Conservation (phyloP, 2,797 vertebrate genomes). For the Masticophis lateralis region DNA sequence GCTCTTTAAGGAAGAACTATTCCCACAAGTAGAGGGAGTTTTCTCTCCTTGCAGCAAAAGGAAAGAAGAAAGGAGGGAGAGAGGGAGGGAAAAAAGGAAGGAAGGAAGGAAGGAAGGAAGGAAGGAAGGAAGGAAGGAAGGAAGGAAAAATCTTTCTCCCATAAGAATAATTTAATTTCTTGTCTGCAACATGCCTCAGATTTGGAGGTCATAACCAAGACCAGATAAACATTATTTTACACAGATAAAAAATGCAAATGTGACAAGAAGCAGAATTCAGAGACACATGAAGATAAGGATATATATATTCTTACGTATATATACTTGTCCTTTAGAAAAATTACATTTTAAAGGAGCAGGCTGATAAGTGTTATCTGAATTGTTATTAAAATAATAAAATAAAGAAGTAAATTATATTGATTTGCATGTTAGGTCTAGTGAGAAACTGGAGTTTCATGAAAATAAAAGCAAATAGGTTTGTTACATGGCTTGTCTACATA, state of each 20-base stretch:
- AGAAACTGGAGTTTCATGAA: not conserved
- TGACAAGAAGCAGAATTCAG: not conserved
- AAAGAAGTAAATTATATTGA: not conserved
- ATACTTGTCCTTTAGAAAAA: not conserved
- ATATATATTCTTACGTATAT: too few species aligned
- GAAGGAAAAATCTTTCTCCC: not conserved
- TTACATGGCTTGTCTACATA: not conserved
- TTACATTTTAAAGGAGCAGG: not conserved
- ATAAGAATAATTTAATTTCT: not conserved
- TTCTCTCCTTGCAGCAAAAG: not conserved
- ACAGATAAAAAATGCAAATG: not conserved
- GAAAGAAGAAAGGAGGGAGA: too few species aligned
- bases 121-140: too few species aligned
- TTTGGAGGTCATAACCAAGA: not conserved
- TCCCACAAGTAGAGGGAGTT: not conserved
- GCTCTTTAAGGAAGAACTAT: not conserved
- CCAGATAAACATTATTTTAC: not conserved
- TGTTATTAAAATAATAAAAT: not conserved
- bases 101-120: too few species aligned
- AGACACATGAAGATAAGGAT: not conserved
- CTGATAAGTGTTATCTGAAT: not conserved
- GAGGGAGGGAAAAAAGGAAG: rapidly evolving
- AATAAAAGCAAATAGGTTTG: not conserved
- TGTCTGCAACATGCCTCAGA: not conserved
- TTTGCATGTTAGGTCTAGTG: not conserved